Base-by-base conservation (phyloP, 1,140 invertebrate species). In the Cherax destructor region DNA sequence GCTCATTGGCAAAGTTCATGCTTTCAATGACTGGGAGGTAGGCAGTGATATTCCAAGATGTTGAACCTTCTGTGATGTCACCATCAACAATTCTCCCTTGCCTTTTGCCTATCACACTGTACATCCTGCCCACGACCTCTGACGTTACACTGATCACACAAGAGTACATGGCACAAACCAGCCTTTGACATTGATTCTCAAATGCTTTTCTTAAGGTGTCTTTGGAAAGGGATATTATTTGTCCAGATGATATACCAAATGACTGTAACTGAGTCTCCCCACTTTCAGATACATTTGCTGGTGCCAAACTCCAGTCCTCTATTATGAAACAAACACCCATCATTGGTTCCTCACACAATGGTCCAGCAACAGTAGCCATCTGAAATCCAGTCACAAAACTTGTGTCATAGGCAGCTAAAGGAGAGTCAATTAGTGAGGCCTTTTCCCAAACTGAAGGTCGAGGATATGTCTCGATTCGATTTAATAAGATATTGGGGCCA, bases 141-240 rank as follows among this genome's bases (percentile, higher is more conserved):
- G 97, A 97, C 93, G 98, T 98, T 16, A 98, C 98, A 93, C 98
- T 96, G 91, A 99, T 98, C 93, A 96, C 97, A 95, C 98, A 99
- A 61, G 96, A 97, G 94, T 99, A 99, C 98, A 99, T 99, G 1
- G 99, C 98, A 16, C 97, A 97, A 95, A 99, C 98, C 5, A 99
- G 94, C 88, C 99, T 95, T 94, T 98, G 98, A 7, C 97, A 97
- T 94, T 98, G 97, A 59, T 96, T 96, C 94, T 98, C 97, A 93
- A 99, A 98, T 0, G 98, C 97, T 94, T 96, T 97, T 76, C 97
- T 95, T 94, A 98, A 99, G 4, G 96, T 97, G 93, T 99, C 98
- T 94, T 98, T 99, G 41, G 97, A 96, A 24, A 97, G 96, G 30
- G 98, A 98, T 95, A 99, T 98, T 76, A 99, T 96, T 95, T 99